These are phyloP conservation scores for Actinopyga echinites DNA, from an alignment of 53 echinoderm and acorn worm genomes.

Conservation along the genomic window DNA sequence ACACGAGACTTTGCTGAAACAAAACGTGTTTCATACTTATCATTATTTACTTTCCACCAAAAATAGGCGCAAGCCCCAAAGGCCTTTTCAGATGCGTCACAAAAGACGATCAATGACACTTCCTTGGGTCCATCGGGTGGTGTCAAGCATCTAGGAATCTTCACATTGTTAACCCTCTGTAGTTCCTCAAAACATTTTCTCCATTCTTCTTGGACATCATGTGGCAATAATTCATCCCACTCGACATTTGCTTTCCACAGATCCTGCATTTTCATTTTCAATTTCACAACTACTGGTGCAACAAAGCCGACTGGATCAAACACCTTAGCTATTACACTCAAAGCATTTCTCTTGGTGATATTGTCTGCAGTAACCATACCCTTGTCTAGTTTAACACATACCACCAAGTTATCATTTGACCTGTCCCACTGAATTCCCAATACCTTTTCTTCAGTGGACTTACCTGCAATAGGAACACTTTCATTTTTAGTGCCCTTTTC, in stretches of 20 bases:
- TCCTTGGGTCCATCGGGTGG: constrained; percentile 11
- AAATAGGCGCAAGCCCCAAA: constrained; percentile 56
- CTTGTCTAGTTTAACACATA: neutral
- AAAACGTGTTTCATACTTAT: constrained; percentile 23
- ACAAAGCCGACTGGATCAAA: constrained; percentile 61
- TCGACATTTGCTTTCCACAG: constrained; percentile 44
- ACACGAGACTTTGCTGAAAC: constrained; percentile 40
- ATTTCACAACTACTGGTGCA: constrained; percentile 34
- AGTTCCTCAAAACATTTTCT: constrained; percentile 43
- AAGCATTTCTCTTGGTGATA: constrained; percentile 40
- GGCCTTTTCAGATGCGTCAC: constrained; percentile 58
- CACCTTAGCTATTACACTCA: constrained; percentile 44
- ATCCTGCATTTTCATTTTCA: constrained; percentile 47
- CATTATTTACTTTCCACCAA: constrained; percentile 33
- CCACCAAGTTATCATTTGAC: neutral
- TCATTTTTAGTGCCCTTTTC: constrained; percentile 3
- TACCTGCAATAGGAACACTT: neutral
- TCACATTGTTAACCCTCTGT: constrained; percentile 27
- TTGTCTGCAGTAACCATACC: neutral
- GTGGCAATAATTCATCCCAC: constrained; percentile 60
- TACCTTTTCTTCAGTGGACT: constrained; percentile 40
- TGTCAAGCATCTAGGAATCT: constrained; percentile 46
- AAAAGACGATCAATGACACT: constrained; percentile 40
- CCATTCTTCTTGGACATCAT: constrained; percentile 36
- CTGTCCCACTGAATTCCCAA: constrained; percentile 28